A percentile compares a stretch with the other conserved stretches of the same genome.
Conservation (phyloP, 2,888 invertebrate species). For the Pseudococcus viburni region DNA sequence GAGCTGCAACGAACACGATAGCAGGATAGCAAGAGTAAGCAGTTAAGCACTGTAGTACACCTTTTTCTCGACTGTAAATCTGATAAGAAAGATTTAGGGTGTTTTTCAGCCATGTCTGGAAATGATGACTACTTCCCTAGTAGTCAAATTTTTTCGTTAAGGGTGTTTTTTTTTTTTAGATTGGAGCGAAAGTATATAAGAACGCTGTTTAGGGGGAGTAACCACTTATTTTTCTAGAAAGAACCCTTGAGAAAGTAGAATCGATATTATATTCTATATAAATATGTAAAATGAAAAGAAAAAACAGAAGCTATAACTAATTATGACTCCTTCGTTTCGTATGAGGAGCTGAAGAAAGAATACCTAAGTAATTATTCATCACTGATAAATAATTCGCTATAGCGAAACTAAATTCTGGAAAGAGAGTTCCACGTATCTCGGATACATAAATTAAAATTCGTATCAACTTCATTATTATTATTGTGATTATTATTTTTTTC, state of each 20-base stretch:
- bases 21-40: no score
- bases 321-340: no score
- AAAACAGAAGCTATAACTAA: neutral
- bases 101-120: constrained; percentile 54
- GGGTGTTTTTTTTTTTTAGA: constrained; percentile 30
- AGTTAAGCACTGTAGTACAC: neutral
- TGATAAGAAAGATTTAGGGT: constrained; percentile 9
- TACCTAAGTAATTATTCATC: no score
- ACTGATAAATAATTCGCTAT: no score
- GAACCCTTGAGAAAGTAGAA: constrained; percentile 11
- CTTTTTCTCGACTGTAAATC: neutral
- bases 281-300: neutral
- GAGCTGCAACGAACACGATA: no score
- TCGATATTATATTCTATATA: neutral
- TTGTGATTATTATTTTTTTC: no score
- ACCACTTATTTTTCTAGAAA: constrained; percentile 15
- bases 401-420: no score
- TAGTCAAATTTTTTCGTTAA: constrained; percentile 46
- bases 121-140: constrained; percentile 18
- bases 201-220: constrained; percentile 19
- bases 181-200: neutral
- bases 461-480: no score
- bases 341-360: no score
- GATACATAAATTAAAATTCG: no score
- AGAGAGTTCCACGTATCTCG: no score